Percentiles rank a stretch among this genome's conserved stretches.
These are phyloP conservation scores for Pachypeltis micranthus DNA, from an alignment of 1,140 invertebrate genomes.

Conservation along the genomic window DNA sequence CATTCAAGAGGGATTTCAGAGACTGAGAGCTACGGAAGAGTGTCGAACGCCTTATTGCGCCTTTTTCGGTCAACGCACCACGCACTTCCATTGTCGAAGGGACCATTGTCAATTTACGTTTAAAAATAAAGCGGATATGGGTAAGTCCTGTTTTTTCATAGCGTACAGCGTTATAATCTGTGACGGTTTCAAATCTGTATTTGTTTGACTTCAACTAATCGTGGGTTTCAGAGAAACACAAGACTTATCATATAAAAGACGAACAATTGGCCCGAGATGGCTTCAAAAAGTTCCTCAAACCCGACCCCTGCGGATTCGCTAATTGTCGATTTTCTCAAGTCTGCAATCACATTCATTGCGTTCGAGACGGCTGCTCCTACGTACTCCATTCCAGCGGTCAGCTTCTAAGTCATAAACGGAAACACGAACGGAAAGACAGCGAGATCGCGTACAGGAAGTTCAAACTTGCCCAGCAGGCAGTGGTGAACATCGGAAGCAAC, in stretches of 20 bases:
- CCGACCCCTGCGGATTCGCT: slow-evolving; percentile 81
- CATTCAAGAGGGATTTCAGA: slow-evolving; percentile 89
- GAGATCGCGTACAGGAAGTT: slow-evolving; percentile 72
- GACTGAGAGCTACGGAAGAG: slow-evolving; percentile 82
- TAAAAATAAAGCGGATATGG: slow-evolving; percentile 99
- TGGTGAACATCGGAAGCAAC: slow-evolving; percentile 29
- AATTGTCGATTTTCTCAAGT: slow-evolving; percentile 85
- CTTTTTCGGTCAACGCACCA: slow-evolving; percentile 90
- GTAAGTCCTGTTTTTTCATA: slow-evolving; percentile 45
- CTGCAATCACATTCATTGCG: slow-evolving; percentile 97
- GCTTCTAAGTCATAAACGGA: slow-evolving; percentile 93
- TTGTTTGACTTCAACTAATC: too few relatives aligned
- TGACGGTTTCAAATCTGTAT: slow-evolving; percentile 1
- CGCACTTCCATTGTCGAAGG: slow-evolving; percentile 92
- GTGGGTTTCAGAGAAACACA: slow-evolving; percentile 97
- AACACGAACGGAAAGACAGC: slow-evolving; percentile 86
- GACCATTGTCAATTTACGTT: slow-evolving; percentile 87
- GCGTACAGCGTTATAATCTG: not conserved
- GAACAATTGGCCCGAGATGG: slow-evolving; percentile 89
- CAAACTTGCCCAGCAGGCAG: slow-evolving; percentile 46
- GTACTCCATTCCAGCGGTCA: slow-evolving; percentile 92
- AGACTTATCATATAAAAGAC: slow-evolving; percentile 96
- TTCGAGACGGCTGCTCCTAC: slow-evolving; percentile 86
- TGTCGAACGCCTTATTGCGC: slow-evolving; percentile 76
- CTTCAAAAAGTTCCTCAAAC: slow-evolving; percentile 98